These are phyloP conservation scores for Palythoa grandiflora DNA, from an alignment of 92 coral and sea anemone species.

Conservation along the genomic window DNA sequence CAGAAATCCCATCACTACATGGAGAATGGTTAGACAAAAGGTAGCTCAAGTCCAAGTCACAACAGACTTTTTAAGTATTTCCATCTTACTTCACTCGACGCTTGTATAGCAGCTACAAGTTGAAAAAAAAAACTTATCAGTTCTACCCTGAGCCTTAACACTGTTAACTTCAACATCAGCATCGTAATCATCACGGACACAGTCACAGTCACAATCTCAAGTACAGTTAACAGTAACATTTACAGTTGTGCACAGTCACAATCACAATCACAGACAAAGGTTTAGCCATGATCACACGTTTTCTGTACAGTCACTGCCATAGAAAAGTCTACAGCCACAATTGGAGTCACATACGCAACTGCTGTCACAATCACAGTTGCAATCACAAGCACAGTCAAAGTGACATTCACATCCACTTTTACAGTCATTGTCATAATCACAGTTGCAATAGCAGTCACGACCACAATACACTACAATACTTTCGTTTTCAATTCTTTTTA, in stretches of 20 bases:
- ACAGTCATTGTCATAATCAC: too few relatives aligned
- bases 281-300: not conserved
- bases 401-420: too few relatives aligned
- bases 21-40: too few relatives aligned
- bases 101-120: not conserved
- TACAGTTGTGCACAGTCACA: not conserved
- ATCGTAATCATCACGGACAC: not conserved
- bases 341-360: too few relatives aligned
- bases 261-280: not conserved
- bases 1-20: too few relatives aligned
- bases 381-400: too few relatives aligned
- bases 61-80: constrained; percentile 1
- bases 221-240: not conserved
- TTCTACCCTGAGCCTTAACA: not conserved
- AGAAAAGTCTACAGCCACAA: too few relatives aligned
- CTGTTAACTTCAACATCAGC: not conserved
- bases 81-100: constrained; percentile 11
- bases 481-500: too few relatives aligned
- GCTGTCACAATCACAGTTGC: too few relatives aligned
- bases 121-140: not conserved
- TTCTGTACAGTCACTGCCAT: too few relatives aligned
- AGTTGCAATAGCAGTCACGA: too few relatives aligned
- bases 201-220: not conserved
- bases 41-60: not conserved
- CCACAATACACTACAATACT: too few relatives aligned